phyloP scores from a whole-genome alignment of 1,140 invertebrate species.

The Drosophila dunni region DNA sequence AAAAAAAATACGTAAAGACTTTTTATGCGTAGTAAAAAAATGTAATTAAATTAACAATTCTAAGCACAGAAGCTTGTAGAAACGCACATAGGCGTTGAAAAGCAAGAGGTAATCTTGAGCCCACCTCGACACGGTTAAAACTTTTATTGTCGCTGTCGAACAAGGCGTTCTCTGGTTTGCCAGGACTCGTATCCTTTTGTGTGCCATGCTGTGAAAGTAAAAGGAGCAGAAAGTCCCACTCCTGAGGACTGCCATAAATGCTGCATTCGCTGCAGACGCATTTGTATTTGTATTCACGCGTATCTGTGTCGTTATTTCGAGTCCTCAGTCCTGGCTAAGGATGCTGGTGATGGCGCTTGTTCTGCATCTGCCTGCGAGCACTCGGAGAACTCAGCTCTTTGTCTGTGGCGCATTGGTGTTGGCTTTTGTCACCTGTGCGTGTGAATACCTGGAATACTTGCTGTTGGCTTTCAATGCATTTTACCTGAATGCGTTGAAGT shows the following conservation, averaged over 20 bases:
- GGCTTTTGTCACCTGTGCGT: slow-evolving; percentile 69
- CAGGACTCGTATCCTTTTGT: slow-evolving; percentile 27
- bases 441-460: slow-evolving; percentile 66
- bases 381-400: slow-evolving; percentile 13
- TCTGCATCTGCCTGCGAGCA: slow-evolving; percentile 19
- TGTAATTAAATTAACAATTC: slow-evolving; percentile 54
- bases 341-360: no score
- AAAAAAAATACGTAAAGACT: slow-evolving; percentile 26
- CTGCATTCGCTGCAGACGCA: slow-evolving; percentile 63
- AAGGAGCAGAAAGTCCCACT: background rate
- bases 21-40: slow-evolving; percentile 21
- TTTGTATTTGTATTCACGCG: slow-evolving; percentile 3
- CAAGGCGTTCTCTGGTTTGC: slow-evolving; percentile 22
- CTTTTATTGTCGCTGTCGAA: slow-evolving; percentile 68
- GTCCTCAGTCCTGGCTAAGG: slow-evolving; percentile 18
- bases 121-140: slow-evolving; percentile 22
- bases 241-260: slow-evolving; percentile 45
- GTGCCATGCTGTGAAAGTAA: background rate
- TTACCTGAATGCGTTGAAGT: slow-evolving; percentile 55
- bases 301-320: slow-evolving; percentile 12
- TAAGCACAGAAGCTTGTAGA: slow-evolving; percentile 2
- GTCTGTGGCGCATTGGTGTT: slow-evolving; percentile 31
- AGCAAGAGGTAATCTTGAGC: slow-evolving; percentile 1
- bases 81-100: background rate
- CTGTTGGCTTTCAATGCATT: slow-evolving; percentile 47